These are phyloP conservation scores for Harlomillsia oculata DNA, from an alignment of 1,140 invertebrate species.

Conservation along the genomic window DNA sequence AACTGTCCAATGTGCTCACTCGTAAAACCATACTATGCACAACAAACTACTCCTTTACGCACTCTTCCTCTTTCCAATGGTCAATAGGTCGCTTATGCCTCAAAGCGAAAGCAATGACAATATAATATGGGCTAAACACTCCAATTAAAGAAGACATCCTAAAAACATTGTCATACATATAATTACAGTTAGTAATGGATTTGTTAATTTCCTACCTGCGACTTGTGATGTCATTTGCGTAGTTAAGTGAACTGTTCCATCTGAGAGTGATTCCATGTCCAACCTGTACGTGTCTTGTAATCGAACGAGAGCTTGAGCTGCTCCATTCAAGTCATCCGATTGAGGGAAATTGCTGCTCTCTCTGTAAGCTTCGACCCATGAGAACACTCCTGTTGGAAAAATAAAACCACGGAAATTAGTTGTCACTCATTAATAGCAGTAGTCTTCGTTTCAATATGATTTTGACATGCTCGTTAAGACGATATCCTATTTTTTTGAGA, in stretches of 20 bases:
- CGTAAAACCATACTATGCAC: no score
- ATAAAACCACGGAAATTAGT: neutral
- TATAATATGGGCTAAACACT: neutral
- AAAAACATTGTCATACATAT: neutral
- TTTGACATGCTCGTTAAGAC: no score
- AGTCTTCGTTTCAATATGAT: no score
- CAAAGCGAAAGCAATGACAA: neutral
- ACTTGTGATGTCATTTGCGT: conserved; percentile 14
- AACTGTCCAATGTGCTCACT: no score
- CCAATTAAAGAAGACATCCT: neutral
- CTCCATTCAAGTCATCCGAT: conserved; percentile 43
- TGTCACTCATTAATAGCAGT: no score
- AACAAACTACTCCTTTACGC: neutral
- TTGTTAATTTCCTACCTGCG: conserved; percentile 4
- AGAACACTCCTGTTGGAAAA: conserved; percentile 33
- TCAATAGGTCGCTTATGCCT: no score
- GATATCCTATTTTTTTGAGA: no score
- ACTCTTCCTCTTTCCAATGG: neutral
- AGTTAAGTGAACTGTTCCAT: conserved; percentile 38
- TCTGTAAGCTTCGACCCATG: conserved; percentile 37
- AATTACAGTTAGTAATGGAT: neutral
- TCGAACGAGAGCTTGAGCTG: conserved; percentile 44
- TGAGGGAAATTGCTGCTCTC: conserved; percentile 37
- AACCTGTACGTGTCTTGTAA: conserved; percentile 48
- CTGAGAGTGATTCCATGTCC: conserved; percentile 42